Percentiles rank a stretch among this genome's conserved stretches.
These are phyloP conservation scores for Rapana venosa DNA, from an alignment of 2,888 invertebrate species.

Conservation along the genomic window DNA sequence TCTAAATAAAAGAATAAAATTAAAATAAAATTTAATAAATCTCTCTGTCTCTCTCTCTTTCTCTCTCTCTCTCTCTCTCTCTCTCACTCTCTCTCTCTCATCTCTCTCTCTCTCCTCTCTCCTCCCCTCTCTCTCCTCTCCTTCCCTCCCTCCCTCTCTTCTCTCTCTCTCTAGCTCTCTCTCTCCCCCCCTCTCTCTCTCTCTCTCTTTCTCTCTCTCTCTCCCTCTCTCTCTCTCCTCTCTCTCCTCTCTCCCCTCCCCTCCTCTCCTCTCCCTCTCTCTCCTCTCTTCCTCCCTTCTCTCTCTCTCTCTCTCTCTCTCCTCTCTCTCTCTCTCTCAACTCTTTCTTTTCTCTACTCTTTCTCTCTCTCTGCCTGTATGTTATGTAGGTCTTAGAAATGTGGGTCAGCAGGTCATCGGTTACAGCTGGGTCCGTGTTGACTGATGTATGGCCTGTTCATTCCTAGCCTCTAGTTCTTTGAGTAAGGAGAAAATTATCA, in stretches of 20 bases:
- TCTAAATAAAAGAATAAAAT: too few relatives aligned
- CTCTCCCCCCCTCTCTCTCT: background rate
- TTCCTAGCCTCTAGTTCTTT: too few relatives aligned
- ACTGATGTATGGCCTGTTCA: too few relatives aligned
- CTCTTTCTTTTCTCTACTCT: background rate
- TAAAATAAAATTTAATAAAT: too few relatives aligned
- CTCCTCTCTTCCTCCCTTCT: too few relatives aligned
- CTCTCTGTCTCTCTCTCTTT: background rate
- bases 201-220: background rate
- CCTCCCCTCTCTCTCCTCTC: background rate
- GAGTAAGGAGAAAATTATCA: too few relatives aligned
- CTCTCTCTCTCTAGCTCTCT: background rate
- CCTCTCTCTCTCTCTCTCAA: too few relatives aligned
- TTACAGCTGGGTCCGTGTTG: too few relatives aligned
- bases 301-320: background rate
- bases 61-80: background rate
- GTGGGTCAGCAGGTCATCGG: too few relatives aligned
- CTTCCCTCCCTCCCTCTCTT: background rate
- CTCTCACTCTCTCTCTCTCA: background rate
- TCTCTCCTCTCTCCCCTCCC: too few relatives aligned
- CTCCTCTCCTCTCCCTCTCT: too few relatives aligned
- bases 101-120: background rate
- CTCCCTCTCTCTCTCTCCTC: background rate
- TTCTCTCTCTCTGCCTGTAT: constrained; percentile 10
- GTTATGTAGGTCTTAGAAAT: too few relatives aligned